These are phyloP conservation scores for Morpho helenor DNA, from an alignment of 2,888 invertebrate genomes.

Conservation along the genomic window DNA sequence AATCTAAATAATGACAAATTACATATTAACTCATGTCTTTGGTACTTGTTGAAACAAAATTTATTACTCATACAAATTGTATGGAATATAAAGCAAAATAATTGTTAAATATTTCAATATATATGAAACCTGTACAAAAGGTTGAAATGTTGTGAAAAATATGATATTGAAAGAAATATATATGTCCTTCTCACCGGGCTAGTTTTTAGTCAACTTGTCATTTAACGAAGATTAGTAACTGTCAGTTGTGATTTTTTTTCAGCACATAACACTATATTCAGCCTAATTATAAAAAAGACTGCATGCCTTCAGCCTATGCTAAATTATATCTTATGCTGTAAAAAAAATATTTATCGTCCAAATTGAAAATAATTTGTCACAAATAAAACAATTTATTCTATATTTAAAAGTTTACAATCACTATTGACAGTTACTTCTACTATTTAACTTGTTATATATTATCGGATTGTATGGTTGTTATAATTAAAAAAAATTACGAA, in stretches of 20 bases:
- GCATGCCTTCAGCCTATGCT: not conserved
- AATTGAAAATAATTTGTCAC: too few species aligned
- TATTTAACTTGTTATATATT: slow-evolving; percentile 8
- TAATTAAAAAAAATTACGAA: not conserved
- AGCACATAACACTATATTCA: too few species aligned
- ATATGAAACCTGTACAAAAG: not conserved
- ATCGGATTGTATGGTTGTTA: slow-evolving; percentile 21
- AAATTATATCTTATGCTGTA: not conserved
- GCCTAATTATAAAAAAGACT: not conserved
- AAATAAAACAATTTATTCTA: too few species aligned
- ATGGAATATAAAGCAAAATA: not conserved
- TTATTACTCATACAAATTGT: slow-evolving; percentile 1
- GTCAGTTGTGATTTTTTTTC: slow-evolving; percentile 6
- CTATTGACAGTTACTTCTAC: slow-evolving; percentile 10
- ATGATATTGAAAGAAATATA: slow-evolving; percentile 3
- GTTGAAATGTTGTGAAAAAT: not conserved
- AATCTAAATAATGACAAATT: too few species aligned
- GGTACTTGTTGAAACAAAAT: slow-evolving; percentile 1
- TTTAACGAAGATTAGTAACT: slow-evolving; percentile 14
- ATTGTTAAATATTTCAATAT: slow-evolving; percentile 2
- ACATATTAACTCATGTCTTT: not conserved
- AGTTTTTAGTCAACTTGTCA: slow-evolving; percentile 17
- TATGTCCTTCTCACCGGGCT: slow-evolving; percentile 24
- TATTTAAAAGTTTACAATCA: not conserved
- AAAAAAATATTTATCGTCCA: not conserved